Percentiles rank a stretch among this genome's conserved stretches.
Evolutionary conservation across 2,113 vertebrate genomes (phyloP).

Genomic region (Aythya baeri): DNA sequence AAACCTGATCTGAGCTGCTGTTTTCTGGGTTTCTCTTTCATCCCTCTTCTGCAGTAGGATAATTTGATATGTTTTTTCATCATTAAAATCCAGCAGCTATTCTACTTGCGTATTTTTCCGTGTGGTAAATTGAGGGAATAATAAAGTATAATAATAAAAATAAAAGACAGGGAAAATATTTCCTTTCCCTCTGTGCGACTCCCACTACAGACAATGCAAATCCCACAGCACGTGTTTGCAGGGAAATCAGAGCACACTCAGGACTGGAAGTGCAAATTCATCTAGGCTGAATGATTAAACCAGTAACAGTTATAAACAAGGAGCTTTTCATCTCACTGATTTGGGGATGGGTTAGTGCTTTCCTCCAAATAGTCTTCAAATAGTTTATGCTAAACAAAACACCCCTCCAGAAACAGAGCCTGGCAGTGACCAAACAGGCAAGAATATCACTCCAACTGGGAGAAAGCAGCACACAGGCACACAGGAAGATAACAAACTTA

Average conservation of each 20-base stretch:
- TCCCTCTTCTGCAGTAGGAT: neutral
- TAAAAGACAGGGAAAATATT: neutral
- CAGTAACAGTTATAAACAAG: slow-evolving; percentile 41
- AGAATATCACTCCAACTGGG: neutral
- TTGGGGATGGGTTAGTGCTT: slow-evolving; percentile 26
- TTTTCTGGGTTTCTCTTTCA: neutral
- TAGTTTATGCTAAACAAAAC: slow-evolving; percentile 27
- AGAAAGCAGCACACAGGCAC: neutral
- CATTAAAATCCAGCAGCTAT: slow-evolving; percentile 24
- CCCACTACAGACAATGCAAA: slow-evolving; percentile 41
- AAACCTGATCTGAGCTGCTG: slow-evolving; percentile 28
- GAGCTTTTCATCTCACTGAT: slow-evolving; percentile 43
- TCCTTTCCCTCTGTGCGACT: neutral
- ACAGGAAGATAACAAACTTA: neutral
- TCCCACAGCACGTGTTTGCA: slow-evolving; percentile 34
- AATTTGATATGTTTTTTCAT: neutral
- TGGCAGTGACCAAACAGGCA: slow-evolving; percentile 10
- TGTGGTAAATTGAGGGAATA: slow-evolving; percentile 47
- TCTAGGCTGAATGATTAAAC: slow-evolving; percentile 28
- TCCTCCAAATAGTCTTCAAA: slow-evolving; percentile 54
- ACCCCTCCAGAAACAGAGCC: slow-evolving; percentile 3
- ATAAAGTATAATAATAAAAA: slow-evolving; percentile 8
- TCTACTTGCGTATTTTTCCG: neutral
- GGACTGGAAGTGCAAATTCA: slow-evolving; percentile 30
- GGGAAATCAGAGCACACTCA: slow-evolving; percentile 43